Conservation (phyloP, 2,113 vertebrate genomes). For the Heterotis niloticus region DNA sequence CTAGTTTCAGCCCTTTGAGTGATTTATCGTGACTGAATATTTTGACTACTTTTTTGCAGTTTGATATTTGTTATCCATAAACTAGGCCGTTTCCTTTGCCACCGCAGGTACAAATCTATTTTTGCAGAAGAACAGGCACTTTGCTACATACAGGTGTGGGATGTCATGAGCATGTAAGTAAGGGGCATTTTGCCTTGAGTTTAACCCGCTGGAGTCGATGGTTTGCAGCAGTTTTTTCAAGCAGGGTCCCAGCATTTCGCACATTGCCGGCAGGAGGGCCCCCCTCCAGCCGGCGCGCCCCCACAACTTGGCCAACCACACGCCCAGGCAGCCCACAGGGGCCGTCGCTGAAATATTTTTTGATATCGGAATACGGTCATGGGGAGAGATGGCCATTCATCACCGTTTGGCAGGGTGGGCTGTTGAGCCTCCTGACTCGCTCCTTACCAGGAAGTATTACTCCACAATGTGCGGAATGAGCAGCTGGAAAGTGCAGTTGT, state of each 20-base stretch:
- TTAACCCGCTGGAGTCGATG: not conserved
- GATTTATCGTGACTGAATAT: no score
- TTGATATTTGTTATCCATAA: no score
- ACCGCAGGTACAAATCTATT: no score
- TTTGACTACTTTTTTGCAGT: no score
- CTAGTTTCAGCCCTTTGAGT: no score
- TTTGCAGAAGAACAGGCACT: no score
- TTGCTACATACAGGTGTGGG: no score
- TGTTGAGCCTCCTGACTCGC: constrained; percentile 44
- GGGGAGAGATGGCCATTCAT: constrained; percentile 48
- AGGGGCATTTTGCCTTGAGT: not conserved
- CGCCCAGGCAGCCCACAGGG: not conserved
- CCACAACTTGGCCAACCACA: not conserved
- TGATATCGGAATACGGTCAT: constrained; percentile 28
- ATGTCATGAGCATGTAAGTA: not conserved
- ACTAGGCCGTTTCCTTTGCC: no score
- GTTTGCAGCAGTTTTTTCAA: not conserved
- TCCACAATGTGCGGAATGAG: constrained; percentile 58
- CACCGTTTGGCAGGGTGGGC: constrained; percentile 40
- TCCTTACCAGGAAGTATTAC: constrained; percentile 38
- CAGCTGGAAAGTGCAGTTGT: constrained; percentile 56
- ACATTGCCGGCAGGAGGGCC: constrained; percentile 7
- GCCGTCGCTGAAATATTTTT: constrained; percentile 20
- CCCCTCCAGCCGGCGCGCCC: constrained; percentile 1
- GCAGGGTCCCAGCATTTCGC: not conserved